Evolutionary conservation across 2,113 vertebrate species (phyloP).

Genomic region (Geothlypis trichas): DNA sequence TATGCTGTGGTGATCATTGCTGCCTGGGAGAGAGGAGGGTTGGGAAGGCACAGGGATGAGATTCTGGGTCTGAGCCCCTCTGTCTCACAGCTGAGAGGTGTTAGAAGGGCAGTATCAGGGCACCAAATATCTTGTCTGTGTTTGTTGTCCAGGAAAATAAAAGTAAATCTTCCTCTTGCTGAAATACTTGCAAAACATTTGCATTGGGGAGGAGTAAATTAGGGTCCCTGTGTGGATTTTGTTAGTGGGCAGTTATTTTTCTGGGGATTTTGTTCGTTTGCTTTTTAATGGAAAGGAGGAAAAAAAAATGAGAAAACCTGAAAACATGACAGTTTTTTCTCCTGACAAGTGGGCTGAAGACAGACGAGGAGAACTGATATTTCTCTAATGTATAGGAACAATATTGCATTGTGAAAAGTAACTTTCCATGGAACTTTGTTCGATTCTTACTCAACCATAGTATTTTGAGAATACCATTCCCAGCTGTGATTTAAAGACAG

Average conservation of each 20-base stretch:
- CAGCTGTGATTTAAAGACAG: slow-evolving; percentile 53
- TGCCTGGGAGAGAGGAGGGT: neutral
- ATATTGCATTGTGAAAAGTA: slow-evolving; percentile 36
- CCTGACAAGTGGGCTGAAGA: neutral
- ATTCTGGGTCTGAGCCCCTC: neutral
- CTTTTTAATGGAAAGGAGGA: neutral
- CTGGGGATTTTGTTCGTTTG: neutral
- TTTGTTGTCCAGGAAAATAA: neutral
- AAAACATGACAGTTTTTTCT: neutral
- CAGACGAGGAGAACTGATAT: neutral
- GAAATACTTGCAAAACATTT: neutral
- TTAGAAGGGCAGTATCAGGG: neutral
- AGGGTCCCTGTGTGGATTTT: neutral
- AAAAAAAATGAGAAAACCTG: neutral
- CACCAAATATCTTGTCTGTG: neutral
- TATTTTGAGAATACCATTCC: slow-evolving; percentile 44
- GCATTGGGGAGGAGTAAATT: neutral
- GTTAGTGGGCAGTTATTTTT: neutral
- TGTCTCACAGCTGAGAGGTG: neutral
- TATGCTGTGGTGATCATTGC: neutral
- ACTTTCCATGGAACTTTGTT: slow-evolving; percentile 19
- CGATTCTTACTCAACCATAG: neutral
- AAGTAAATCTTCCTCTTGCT: neutral
- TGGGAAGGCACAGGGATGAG: neutral
- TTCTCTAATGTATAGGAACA: slow-evolving; percentile 16